These are phyloP conservation scores for Stichopus horrens DNA, from an alignment of 53 echinoderm and acorn worm species.

Conservation along the genomic window DNA sequence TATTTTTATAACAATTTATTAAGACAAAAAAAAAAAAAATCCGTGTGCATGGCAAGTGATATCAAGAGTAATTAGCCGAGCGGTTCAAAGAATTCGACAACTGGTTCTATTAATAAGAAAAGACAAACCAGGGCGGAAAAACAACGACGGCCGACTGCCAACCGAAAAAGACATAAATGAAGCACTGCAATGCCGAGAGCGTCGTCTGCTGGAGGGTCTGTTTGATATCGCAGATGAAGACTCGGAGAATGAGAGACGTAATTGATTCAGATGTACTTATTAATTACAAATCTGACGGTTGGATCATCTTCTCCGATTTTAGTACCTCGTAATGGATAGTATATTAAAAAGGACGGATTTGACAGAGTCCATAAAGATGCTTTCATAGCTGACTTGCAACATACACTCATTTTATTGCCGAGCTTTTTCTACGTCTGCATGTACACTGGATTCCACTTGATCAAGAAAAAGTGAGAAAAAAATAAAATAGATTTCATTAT, in stretches of 20 bases:
- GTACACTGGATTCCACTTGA: no score
- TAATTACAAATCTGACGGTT: slow-evolving; percentile 8
- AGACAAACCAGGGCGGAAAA: background rate
- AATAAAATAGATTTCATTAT: no score
- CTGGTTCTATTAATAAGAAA: background rate
- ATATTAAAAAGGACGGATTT: background rate
- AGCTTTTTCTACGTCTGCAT: no score
- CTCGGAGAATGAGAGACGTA: background rate
- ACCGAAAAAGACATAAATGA: no score
- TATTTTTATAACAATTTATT: background rate
- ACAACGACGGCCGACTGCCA: background rate
- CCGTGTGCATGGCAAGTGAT: background rate
- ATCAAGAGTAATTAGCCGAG: background rate
- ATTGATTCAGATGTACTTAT: slow-evolving; percentile 24
- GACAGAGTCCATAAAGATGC: background rate
- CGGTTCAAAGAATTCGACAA: background rate
- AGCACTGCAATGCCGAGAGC: no score
- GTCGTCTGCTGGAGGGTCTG: no score
- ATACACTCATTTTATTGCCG: no score
- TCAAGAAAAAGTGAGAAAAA: no score
- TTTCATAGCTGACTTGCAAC: background rate
- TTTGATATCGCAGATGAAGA: background rate
- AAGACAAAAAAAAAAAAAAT: no score
- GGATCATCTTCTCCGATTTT: background rate
- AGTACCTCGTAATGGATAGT: background rate